A percentile compares a stretch with the other conserved stretches of the same genome.
phyloP scores from a whole-genome alignment of 1,140 invertebrate species.

The Zaprionus africanus region DNA sequence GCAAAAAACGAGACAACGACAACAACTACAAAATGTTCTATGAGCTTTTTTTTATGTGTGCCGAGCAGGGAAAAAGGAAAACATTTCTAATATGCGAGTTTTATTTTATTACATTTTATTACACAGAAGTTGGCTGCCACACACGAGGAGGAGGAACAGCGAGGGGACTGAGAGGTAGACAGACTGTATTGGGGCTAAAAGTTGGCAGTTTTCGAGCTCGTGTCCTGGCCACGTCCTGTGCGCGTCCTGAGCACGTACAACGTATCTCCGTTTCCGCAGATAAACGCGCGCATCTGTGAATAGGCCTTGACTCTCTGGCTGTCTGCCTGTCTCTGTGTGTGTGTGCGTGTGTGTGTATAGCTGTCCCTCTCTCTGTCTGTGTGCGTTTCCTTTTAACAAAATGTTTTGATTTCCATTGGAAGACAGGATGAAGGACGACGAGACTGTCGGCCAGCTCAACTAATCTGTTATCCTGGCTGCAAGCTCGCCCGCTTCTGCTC shows the following conservation, averaged over 20 bases:
- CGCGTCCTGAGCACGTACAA: conserved; percentile 62
- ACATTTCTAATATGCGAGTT: conserved; percentile 77
- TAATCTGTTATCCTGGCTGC: conserved; percentile 75
- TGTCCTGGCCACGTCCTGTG: conserved; percentile 58
- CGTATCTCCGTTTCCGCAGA: conserved; percentile 79
- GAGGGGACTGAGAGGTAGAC: conserved; percentile 6
- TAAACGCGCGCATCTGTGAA: conserved; percentile 78
- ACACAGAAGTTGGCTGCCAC: conserved; percentile 73
- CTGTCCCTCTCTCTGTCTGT: conserved; percentile 17
- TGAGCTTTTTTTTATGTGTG: conserved; percentile 63
- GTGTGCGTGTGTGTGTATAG: conserved; percentile 17
- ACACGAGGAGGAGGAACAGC: conserved; percentile 20
- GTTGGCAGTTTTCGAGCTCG: conserved; percentile 67
- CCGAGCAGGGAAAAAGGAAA: conserved; percentile 48
- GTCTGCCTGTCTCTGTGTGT: conserved; percentile 11
- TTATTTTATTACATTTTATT: conserved; percentile 83
- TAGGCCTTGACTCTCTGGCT: conserved; percentile 49
- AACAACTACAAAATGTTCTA: conserved; percentile 45
- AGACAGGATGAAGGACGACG: conserved; percentile 46
- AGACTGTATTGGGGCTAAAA: conserved; percentile 45
- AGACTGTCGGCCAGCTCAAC: conserved; percentile 66
- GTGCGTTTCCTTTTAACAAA: conserved; percentile 71
- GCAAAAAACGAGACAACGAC: conserved; percentile 4
- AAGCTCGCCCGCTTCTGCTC: neutral
- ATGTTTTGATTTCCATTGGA: conserved; percentile 79